Evolutionary conservation across 1,140 invertebrate species (phyloP).

Genomic region (Idris sp.): DNA sequence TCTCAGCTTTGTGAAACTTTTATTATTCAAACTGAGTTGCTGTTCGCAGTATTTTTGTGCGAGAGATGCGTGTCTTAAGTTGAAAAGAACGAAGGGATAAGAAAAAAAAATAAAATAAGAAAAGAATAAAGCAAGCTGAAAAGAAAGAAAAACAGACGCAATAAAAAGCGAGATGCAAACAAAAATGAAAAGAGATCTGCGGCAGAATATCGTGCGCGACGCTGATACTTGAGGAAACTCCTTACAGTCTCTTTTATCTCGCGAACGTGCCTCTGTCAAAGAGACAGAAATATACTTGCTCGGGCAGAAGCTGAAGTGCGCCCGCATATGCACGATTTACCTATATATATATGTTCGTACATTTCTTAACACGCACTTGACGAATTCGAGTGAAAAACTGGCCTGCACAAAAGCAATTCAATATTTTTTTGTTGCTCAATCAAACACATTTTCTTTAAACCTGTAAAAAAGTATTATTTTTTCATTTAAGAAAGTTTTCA

Average conservation of each 20-base stretch:
- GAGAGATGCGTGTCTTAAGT: no score
- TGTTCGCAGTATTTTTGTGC: no score
- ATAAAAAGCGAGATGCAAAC: slow-evolving; percentile 17
- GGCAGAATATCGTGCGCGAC: slow-evolving; percentile 18
- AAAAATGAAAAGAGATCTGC: slow-evolving; percentile 25
- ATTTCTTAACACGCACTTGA: slow-evolving; percentile 45
- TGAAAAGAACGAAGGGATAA: no score
- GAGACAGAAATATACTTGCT: slow-evolving; percentile 45
- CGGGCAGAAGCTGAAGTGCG: slow-evolving; percentile 52
- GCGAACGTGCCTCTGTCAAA: slow-evolving; percentile 60
- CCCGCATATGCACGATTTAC: slow-evolving; percentile 54
- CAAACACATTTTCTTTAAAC: no score
- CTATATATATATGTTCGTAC: slow-evolving; percentile 31
- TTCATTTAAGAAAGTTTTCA: no score
- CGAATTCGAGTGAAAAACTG: slow-evolving; percentile 48
- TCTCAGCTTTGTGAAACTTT: no score
- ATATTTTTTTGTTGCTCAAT: not conserved
- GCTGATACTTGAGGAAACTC: slow-evolving; percentile 54
- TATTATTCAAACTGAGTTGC: no score
- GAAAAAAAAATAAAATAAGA: not conserved
- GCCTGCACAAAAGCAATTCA: no score
- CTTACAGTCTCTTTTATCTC: slow-evolving; percentile 59
- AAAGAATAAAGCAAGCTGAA: no score
- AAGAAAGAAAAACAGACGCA: slow-evolving; percentile 12
- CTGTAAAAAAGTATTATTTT: no score